Percentiles rank a stretch among this genome's conserved stretches.
These are phyloP conservation scores for Limnephilus rhombicus DNA, from an alignment of 2,888 invertebrate species.

Conservation along the genomic window DNA sequence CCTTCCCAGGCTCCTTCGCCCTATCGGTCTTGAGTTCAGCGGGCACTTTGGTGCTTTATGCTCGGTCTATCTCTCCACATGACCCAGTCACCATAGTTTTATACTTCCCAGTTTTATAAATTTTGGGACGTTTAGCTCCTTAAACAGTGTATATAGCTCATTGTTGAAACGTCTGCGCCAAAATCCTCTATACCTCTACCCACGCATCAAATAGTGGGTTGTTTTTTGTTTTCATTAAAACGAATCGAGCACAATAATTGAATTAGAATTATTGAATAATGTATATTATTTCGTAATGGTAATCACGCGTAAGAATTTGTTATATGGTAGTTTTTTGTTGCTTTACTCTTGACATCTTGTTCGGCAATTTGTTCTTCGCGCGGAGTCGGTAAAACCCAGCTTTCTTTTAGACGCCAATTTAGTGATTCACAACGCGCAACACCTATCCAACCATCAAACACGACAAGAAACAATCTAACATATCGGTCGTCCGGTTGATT, in stretches of 20 bases:
- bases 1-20: too few species aligned
- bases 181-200: neutral
- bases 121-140: too few species aligned
- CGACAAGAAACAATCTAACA: neutral
- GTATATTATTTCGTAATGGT: neutral
- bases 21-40: too few species aligned
- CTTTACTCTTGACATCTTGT: neutral
- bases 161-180: too few species aligned
- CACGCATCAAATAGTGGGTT: neutral
- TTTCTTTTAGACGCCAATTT: neutral
- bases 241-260: neutral
- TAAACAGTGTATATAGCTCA: too few species aligned
- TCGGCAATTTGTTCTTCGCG: neutral
- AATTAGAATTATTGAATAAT: neutral
- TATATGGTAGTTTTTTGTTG: neutral
- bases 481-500: too few species aligned
- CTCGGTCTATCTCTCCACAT: too few species aligned
- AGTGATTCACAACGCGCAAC: neutral
- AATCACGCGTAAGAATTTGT: neutral
- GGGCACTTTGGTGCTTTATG: too few species aligned
- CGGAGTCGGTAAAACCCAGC: neutral
- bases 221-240: neutral
- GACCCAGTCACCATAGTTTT: too few species aligned
- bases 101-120: too few species aligned
- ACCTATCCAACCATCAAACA: neutral